Base-by-base conservation (phyloP, 2,113 vertebrate species). In the Lepus americanus region DNA sequence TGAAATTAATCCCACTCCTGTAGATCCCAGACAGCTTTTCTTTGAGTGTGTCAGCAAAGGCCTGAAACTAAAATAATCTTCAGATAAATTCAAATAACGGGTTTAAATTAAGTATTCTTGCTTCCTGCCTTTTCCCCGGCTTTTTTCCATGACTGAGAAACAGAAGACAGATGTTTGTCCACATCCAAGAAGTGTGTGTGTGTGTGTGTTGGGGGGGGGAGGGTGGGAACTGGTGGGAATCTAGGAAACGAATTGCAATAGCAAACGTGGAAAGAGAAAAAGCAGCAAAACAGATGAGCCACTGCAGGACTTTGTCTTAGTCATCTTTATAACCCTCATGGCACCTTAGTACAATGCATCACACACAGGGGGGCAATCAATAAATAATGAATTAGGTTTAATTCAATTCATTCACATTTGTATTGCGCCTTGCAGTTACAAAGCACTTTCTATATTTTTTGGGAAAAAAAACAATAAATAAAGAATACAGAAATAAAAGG, bases 281-380 rank as follows among this genome's bases (percentile, higher is more conserved):
- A 93, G 80, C 89, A 94, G 89, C 79, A 93, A 66, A 80, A 97
- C 95, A 92, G 85, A 94, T 39, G 76, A 96, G 84, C 67, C 87
- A 96, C 69, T 92, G 97, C 95, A 96, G 94, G 90, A 97, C 92
- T 96, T 66, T 85, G 94, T 96, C 97, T 96, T 96, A 97, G 97
- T 97, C 96, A 97, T 96, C 93, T 94, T 94, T 96, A 85, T 92
- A 92, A 95, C 61, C 92, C 95, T 73, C 87, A 80, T 53, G 80
- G 81, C 77, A 96, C 85, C 94, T 93, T 79, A 95, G 94, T 95
- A 96, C 96, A 96, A 96, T 93, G 96, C 80, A 95, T 63, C 23
- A 49, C 87, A 87, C 90, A 92, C 76, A 64, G 84, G 36, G 94
- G 91, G 79, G 80, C 72, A 90, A 49, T 92, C 14, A 55, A 92